Evolutionary conservation across 2,888 invertebrate species (phyloP), one percentile per base, ranked within the genome.

Genomic region (Limnephilus auricula): DNA sequence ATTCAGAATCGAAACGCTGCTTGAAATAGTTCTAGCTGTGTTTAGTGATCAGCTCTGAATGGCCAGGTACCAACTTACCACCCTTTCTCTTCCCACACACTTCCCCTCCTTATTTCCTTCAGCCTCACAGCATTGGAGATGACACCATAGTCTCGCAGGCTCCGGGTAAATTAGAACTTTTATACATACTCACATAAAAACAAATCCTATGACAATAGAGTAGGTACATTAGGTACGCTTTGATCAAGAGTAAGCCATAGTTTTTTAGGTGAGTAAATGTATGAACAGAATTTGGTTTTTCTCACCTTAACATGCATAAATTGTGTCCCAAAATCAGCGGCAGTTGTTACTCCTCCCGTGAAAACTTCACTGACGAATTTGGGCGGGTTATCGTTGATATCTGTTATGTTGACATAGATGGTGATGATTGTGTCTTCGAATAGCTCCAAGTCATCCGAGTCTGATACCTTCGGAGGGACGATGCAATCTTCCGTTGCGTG

Each of bases 341-440:
- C 98, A 0, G 99, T 99, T 25, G 99, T 99, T 1, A 99, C 98
- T 1, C 99, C 99, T 0, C 99, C 99, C 0, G 99, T 99, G 94
- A 99, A 99, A 92, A 98, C 97, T 93, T 97, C 96, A 92, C 97
- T 97, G 4, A 96, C 95, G 94, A 99, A 99, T 94, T 96, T 96
- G 0, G 99, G 99, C 0, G 98, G 96, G 94, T 99, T 99, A 94
- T 99, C 99, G 94, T 99, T 99, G 2, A 98, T 96, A 94, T 99
- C 99, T 83, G 96, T 95, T 0, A 99, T 97, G 90, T 96, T 96
- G 0, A 99, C 95, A 15, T 96, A 94, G 0, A 98, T 97, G 94
- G 96, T 96, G 0, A 98, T 95, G 2, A 97, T 95, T 25, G 98
- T 98, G 93, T 97, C 97, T 91, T 97, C 97, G 2, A 90, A 93